Evolutionary conservation across 2,113 vertebrate genomes (phyloP).

Genomic region (Desmodus rotundus): DNA sequence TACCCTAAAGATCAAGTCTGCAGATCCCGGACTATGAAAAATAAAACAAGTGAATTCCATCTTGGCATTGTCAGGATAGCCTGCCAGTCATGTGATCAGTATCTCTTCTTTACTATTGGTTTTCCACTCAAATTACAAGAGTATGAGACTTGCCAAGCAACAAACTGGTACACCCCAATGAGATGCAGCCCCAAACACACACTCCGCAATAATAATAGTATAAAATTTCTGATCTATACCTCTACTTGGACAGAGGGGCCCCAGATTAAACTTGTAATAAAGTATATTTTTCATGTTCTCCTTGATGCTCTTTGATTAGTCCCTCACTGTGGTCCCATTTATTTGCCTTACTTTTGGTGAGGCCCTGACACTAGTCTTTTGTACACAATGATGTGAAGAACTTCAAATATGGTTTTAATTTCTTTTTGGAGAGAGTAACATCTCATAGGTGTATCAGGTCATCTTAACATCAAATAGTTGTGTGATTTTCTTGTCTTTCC

Average conservation of each 20-base stretch:
- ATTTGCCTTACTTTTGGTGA: not conserved
- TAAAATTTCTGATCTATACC: not conserved
- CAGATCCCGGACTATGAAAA: not conserved
- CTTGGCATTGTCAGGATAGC: not conserved
- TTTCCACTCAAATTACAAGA: not conserved
- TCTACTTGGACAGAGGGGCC: not conserved
- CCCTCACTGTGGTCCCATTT: not conserved
- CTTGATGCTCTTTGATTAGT: not conserved
- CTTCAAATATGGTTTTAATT: not conserved
- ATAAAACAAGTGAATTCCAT: not conserved
- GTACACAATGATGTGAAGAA: not conserved
- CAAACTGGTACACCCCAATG: not conserved
- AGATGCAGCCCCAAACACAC: not conserved
- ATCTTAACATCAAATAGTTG: not conserved
- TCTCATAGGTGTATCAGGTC: not conserved
- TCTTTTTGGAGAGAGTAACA: not conserved
- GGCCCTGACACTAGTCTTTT: not conserved
- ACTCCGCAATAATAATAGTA: not conserved
- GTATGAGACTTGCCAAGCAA: not conserved
- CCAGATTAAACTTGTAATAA: not conserved
- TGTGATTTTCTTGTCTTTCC: not conserved
- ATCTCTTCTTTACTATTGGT: not conserved
- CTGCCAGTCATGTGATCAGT: not conserved
- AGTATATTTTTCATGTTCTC: not conserved
- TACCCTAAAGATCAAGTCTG: not conserved